Evolutionary conservation across 2,797 vertebrate genomes (phyloP), one percentile per base, ranked within the genome.

Genomic region (Sebastes diploproa): DNA sequence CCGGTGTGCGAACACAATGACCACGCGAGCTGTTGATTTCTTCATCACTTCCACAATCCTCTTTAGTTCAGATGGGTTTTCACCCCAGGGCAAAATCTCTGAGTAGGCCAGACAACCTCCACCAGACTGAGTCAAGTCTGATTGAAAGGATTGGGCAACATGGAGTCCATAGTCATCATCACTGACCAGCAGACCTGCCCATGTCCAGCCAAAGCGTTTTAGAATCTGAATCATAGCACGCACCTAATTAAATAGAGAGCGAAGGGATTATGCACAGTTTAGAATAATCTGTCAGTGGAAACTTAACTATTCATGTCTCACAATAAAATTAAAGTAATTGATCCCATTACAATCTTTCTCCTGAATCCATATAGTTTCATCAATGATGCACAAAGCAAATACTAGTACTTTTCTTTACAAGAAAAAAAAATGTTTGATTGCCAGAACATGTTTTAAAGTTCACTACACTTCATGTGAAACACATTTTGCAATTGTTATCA

Each of bases 81-180:
- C 69, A 29, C 85, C 83, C 75, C 78, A 75, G 0, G 93, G 93
- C 9, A 95, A 84, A 27, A 93, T 72, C 73, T 95, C 92, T 25
- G 72, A 78, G 55, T 93, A 95, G 1, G 92, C 92, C 64, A 94
- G 72, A 75, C 95, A 94, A 42, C 89, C 83, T 68, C 68, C 76
- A 34, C 68, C 75, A 27, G 86, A 81, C 16, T 52, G 55, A 67
- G 50, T 60, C 6, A 94, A 18, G 38, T 86, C 82, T 52, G 50
- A 52, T 0, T 84, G 86, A 3, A 94, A 94, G 2, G 90, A 86
- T 7, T 65, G 77, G 46, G 92, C 89, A 50, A 86, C 94, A 22
- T 95, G 46, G 20, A 88, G 76, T 5, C 94, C 94, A 30, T 95
- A 95, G n/a, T 94, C 94, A 77, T 95, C 93, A 72, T 92, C 83